phyloP scores from a whole-genome alignment of 2,113 vertebrate genomes.

The Elanoides forficatus region DNA sequence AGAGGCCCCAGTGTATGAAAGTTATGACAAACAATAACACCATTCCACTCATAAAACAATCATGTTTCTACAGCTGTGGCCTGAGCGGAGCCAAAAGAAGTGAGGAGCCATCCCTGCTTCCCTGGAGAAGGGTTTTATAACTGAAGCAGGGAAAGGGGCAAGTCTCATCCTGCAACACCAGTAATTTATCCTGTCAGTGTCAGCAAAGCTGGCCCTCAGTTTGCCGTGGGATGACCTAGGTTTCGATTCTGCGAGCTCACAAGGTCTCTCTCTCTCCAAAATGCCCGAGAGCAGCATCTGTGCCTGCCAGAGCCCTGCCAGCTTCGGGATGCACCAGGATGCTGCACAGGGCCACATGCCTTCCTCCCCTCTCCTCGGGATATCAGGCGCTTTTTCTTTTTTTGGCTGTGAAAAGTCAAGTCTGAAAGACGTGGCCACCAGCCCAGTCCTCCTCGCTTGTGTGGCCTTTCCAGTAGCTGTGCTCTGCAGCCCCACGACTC shows the following conservation, averaged over 20 bases:
- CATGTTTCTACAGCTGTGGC: conserved; percentile 41
- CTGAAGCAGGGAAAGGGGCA: background rate
- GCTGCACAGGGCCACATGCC: background rate
- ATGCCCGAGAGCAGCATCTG: rapidly evolving
- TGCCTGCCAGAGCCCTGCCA: background rate
- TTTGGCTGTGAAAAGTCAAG: background rate
- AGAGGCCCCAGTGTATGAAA: background rate
- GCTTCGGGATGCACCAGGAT: background rate
- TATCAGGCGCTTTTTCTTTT: background rate
- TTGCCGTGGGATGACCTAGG: background rate
- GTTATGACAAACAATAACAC: conserved; percentile 9
- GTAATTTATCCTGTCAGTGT: background rate
- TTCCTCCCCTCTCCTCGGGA: background rate
- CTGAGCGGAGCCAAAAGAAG: conserved; percentile 17
- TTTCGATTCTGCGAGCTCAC: background rate
- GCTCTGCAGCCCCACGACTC: background rate
- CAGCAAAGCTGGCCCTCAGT: background rate
- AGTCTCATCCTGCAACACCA: background rate
- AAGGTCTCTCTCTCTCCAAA: background rate
- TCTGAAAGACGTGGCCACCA: background rate
- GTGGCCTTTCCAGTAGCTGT: background rate
- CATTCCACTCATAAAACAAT: conserved; percentile 15
- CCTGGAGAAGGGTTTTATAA: background rate
- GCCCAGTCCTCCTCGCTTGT: background rate
- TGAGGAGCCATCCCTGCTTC: background rate